A percentile compares a stretch with the other conserved stretches of the same genome.
Conservation (phyloP, 2,797 vertebrate genomes). For the Channa striata region DNA sequence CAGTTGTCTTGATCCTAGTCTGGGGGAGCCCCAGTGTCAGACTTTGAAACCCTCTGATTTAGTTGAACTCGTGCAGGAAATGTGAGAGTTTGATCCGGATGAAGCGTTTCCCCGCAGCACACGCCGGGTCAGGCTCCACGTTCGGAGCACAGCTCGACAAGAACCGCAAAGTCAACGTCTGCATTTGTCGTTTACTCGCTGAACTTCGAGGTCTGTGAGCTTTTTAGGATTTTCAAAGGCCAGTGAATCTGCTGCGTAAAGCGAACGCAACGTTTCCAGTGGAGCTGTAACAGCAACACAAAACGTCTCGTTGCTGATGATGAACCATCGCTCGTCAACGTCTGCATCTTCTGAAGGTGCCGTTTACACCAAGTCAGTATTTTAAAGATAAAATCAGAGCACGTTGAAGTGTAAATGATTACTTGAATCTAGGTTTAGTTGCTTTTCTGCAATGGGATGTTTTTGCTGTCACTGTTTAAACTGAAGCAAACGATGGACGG, state of each 20-base stretch:
- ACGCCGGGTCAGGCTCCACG: slow-evolving; percentile 12
- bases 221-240: not conserved
- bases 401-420: slow-evolving; percentile 14
- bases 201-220: not conserved
- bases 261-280: not conserved
- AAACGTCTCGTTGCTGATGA: slow-evolving; percentile 6
- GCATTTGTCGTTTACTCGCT: not conserved
- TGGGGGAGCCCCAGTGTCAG: too few species aligned
- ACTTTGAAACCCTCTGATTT: not conserved
- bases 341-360: slow-evolving; percentile 12
- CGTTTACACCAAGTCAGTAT: slow-evolving; percentile 60
- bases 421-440: slow-evolving; percentile 41
- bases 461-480: slow-evolving; percentile 7
- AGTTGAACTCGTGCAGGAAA: not conserved
- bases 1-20: too few species aligned
- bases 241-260: not conserved
- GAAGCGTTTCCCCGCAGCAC: slow-evolving; percentile 11
- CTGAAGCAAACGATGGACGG: not conserved
- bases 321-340: slow-evolving; percentile 4
- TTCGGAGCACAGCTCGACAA: not conserved
- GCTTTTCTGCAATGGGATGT: slow-evolving; percentile 11
- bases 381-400: slow-evolving; percentile 10
- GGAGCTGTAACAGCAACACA: not conserved
- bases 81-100: not conserved
- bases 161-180: not conserved